Evolutionary conservation across 2,113 vertebrate species (phyloP).

Genomic region (Calonectris borealis): DNA sequence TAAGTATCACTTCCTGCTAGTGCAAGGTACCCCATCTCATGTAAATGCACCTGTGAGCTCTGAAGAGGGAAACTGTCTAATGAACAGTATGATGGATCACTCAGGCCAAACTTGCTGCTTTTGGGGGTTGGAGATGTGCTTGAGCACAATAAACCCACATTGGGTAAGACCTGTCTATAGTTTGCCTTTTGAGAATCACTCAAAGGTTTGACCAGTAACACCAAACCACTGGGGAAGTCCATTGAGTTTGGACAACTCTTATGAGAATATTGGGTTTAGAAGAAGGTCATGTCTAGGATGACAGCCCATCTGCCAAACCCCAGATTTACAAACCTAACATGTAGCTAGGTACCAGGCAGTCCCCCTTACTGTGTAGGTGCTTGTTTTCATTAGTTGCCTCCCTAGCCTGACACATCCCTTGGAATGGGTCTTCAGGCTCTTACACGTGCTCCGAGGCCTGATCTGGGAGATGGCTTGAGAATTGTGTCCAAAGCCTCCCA

Average conservation of each 20-base stretch:
- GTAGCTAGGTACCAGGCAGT: not conserved
- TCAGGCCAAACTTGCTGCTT: not conserved
- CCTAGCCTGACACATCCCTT: not conserved
- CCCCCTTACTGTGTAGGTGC: not conserved
- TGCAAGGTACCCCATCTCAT: not conserved
- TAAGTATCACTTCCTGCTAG: not conserved
- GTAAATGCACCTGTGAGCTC: not conserved
- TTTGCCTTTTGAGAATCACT: not conserved
- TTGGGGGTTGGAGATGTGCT: not conserved
- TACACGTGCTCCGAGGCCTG: rapidly evolving
- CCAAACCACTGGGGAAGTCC: not conserved
- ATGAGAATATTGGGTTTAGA: not conserved
- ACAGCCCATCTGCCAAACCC: not conserved
- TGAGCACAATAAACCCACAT: not conserved
- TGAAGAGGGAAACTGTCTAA: not conserved
- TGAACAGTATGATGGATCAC: not conserved
- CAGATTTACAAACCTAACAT: not conserved
- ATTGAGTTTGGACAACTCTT: not conserved
- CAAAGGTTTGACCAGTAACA: not conserved
- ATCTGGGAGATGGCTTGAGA: not conserved
- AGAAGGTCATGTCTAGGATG: not conserved
- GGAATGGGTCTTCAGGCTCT: not conserved
- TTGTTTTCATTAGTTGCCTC: not conserved
- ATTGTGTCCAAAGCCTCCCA: not conserved
- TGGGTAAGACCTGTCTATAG: not conserved